Conservation (phyloP, 2,797 vertebrate species). For the Leptoclinus maculatus region DNA sequence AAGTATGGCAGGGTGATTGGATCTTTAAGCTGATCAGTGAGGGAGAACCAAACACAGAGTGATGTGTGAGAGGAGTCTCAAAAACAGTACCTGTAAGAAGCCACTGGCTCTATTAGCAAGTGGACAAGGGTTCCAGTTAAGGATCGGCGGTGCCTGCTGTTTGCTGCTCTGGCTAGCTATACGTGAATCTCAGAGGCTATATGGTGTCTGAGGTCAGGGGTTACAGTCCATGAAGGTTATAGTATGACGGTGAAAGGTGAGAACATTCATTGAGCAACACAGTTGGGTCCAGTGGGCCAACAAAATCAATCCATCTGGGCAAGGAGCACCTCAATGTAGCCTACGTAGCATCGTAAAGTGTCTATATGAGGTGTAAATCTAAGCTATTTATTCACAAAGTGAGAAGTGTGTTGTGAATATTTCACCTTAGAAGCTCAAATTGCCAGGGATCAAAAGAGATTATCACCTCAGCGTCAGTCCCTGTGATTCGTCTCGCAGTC, state of each 20-base stretch:
- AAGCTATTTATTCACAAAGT: constrained; percentile 43
- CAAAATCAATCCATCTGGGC: constrained; percentile 23
- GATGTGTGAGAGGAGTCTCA: constrained; percentile 21
- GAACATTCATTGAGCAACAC: constrained; percentile 64
- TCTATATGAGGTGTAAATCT: constrained; percentile 34
- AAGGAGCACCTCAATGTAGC: constrained; percentile 19
- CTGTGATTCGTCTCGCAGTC: constrained; percentile 88
- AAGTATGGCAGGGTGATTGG: constrained; percentile 53
- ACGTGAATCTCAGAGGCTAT: constrained; percentile 68
- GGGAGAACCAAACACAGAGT: constrained; percentile 35
- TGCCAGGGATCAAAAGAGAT: background rate
- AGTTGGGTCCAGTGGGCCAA: constrained; percentile 5
- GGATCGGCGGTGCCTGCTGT: constrained; percentile 51
- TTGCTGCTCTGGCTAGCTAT: constrained; percentile 56
- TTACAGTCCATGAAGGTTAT: constrained; percentile 45
- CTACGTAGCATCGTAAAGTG: constrained; percentile 18
- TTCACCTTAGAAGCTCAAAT: constrained; percentile 36
- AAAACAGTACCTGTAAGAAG: constrained; percentile 33
- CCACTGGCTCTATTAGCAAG: constrained; percentile 23
- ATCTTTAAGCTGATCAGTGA: constrained; percentile 37
- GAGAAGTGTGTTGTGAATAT: constrained; percentile 29
- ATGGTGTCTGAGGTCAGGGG: constrained; percentile 70
- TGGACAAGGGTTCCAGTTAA: constrained; percentile 59
- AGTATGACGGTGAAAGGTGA: constrained; percentile 46
- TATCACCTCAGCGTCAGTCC: constrained; percentile 48